Conservation (phyloP, 2,797 vertebrate species). For the Bryconaethiops microstoma region DNA sequence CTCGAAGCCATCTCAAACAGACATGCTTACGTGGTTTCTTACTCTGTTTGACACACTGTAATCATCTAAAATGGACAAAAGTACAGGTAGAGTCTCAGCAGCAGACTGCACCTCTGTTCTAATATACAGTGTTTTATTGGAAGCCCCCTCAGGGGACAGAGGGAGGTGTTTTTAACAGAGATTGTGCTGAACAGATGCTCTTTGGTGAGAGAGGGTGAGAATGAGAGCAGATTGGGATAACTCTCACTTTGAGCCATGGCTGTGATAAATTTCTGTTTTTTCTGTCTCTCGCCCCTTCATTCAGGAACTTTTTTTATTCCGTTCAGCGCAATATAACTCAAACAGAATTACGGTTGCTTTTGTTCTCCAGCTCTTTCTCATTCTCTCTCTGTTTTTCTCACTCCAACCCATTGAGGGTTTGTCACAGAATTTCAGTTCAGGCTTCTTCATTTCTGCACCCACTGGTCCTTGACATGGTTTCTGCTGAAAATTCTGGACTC, state of each 20-base stretch:
- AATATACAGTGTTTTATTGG: not conserved
- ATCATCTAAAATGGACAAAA: too few species aligned
- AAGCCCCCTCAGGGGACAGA: not conserved
- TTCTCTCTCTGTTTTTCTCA: not conserved
- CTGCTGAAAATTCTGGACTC: not conserved
- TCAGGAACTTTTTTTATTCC: not conserved
- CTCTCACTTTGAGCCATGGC: not conserved
- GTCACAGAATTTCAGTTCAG: not conserved
- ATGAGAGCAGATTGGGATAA: not conserved
- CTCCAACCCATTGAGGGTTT: too few species aligned
- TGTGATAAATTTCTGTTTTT: not conserved
- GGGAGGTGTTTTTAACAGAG: slow-evolving; percentile 14
- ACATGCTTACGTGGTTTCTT: too few species aligned
- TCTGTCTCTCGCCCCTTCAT: not conserved
- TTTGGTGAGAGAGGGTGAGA: slow-evolving; percentile 10
- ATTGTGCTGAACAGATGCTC: slow-evolving; percentile 6
- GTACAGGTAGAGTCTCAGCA: not conserved
- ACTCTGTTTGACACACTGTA: too few species aligned
- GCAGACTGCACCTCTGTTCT: not conserved
- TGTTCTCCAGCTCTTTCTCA: not conserved
- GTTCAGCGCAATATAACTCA: not conserved
- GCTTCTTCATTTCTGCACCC: not conserved
- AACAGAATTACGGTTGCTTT: not conserved
- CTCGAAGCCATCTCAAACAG: too few species aligned
- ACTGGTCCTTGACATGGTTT: not conserved